Evolutionary conservation across 2,888 invertebrate species (phyloP).

Genomic region (Papilio gigon): DNA sequence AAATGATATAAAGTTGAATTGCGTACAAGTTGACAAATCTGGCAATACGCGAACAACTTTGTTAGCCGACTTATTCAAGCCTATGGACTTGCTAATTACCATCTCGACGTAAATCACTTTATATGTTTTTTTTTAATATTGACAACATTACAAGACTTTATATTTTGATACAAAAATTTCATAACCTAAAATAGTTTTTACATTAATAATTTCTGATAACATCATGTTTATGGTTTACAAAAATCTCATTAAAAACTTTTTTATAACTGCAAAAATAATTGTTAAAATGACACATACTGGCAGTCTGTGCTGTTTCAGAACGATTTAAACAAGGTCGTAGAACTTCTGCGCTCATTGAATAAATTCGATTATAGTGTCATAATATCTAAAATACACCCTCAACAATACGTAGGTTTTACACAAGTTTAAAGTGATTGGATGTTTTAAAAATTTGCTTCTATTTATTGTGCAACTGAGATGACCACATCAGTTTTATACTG

Average conservation of each 20-base stretch:
- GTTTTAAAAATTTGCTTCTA: neutral
- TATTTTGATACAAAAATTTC: neutral
- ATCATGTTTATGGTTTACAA: too few relatives aligned
- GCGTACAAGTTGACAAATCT: constrained; percentile 30
- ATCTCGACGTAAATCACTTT: constrained; percentile 7
- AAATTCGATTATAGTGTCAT: constrained; percentile 11
- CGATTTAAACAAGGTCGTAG: constrained; percentile 12
- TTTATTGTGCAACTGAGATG: neutral
- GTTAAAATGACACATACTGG: constrained; percentile 12
- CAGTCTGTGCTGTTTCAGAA: constrained; percentile 22
- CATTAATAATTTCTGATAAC: too few relatives aligned
- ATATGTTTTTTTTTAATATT: neutral
- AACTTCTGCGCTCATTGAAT: constrained; percentile 4
- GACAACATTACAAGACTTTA: neutral
- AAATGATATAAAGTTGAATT: neutral
- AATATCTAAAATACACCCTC: constrained; percentile 25
- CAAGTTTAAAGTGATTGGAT: neutral
- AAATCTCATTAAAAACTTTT: constrained; percentile 6
- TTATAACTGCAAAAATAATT: neutral
- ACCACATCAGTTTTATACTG: too few relatives aligned
- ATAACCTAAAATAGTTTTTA: too few relatives aligned
- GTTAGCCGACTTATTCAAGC: constrained; percentile 13
- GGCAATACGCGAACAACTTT: constrained; percentile 26
- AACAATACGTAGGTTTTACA: neutral
- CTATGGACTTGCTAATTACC: constrained; percentile 2